These are phyloP conservation scores for Tiphia femorata DNA, from an alignment of 2,888 invertebrate genomes.

Conservation along the genomic window DNA sequence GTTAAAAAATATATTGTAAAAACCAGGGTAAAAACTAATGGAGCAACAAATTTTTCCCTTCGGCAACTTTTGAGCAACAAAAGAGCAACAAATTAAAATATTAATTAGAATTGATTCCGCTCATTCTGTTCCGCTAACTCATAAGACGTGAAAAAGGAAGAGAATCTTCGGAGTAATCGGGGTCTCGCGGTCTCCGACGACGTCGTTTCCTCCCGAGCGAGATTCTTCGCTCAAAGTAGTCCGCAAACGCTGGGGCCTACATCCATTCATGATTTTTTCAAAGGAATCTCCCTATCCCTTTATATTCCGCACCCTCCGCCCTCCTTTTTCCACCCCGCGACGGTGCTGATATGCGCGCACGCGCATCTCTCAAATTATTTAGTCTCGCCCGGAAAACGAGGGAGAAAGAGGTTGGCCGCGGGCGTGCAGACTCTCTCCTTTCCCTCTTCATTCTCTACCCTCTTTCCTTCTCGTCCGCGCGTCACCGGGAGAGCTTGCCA, in stretches of 20 bases:
- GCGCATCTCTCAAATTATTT: conserved; percentile 35
- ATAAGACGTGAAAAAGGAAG: too few species aligned
- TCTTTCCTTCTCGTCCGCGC: too few species aligned
- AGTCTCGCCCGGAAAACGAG: too few species aligned
- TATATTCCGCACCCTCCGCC: not conserved
- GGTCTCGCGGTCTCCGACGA: conserved; percentile 36
- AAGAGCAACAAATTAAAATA: too few species aligned
- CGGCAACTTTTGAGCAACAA: too few species aligned
- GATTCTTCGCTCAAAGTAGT: conserved; percentile 40
- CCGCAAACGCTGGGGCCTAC: conserved; percentile 43
- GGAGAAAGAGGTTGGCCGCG: too few species aligned
- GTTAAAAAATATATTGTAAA: not conserved
- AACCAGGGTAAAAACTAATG: not conserved
- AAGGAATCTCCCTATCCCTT: conserved; percentile 24
- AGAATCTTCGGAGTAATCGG: conserved; percentile 37
- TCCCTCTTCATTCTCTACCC: too few species aligned
- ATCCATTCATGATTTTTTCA: conserved; percentile 55
- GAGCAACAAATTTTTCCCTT: too few species aligned
- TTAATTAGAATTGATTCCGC: too few species aligned
- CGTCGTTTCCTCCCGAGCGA: conserved; percentile 35
- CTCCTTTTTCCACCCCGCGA: conserved; percentile 15
- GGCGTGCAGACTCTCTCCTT: too few species aligned
- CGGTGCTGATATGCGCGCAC: conserved; percentile 19
- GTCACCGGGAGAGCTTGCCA: too few species aligned
- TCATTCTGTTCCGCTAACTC: too few species aligned